Base-by-base conservation (phyloP, 2,113 vertebrate genomes). In the Aphyosemion australe region DNA sequence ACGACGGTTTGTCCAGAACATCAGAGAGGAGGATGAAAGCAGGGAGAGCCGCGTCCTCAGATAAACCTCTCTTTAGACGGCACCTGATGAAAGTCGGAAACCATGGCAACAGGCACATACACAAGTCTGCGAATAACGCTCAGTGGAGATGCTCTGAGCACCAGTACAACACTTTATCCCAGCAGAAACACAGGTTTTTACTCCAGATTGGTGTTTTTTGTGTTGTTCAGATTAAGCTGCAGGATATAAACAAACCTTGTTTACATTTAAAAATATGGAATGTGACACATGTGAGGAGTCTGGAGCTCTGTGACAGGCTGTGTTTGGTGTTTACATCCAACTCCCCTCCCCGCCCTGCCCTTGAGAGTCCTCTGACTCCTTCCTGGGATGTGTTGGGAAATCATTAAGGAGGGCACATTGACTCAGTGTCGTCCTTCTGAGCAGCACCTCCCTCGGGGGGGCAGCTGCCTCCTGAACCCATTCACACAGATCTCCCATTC, bases 61-160 rank as follows among this genome's bases (percentile, higher is more conserved):
- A 71, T 88, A 37, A 72, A 87, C 69, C 70, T 59, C 54, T 70
- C 15, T 81, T 63, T 77, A 65, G 68, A 76, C 49, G 46, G 75
- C 84, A 89, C 83, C 89, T 88, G 87, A 88, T 86, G 82, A 87
- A 90, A 90, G 87, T 84, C 70, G 74, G 90, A 85, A 93, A 92
- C 92, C 90, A 92, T 93, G 88, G 92, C 76, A 92, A 92, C 92
- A 87, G 79, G 79, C 87, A 48, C 80, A 76, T 83, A 90, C 86
- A 87, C 88, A 88, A 88, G 79, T 85, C 84, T 68, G 84, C 78
- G 7, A 66, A 79, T 85, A 79, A 83, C 18, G 59, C 69, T 65
- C 37, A 50, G n/a, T 76, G 46, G 62, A 83, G 82, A 83, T 75
- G 70, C 78, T 78, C 76, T 83, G 5, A 66, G 64, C 20, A 6